phyloP scores from a whole-genome alignment of 2,888 invertebrate genomes.

The Phania funesta region DNA sequence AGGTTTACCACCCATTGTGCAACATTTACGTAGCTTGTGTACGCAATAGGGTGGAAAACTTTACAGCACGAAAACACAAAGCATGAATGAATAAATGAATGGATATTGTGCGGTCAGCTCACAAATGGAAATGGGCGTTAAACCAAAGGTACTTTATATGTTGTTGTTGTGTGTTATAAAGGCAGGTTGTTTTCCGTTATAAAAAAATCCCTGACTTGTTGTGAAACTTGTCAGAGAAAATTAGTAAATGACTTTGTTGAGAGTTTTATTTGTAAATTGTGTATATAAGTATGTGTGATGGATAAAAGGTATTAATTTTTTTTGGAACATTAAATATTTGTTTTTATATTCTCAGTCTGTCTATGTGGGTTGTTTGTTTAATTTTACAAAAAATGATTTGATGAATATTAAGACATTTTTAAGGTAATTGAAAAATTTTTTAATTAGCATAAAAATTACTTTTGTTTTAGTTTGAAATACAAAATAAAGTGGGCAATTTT shows the following conservation, averaged over 20 bases:
- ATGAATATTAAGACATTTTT: conserved; percentile 64
- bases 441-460: conserved; percentile 65
- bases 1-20: conserved; percentile 57
- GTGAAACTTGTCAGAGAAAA: conserved; percentile 69
- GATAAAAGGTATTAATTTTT: conserved; percentile 76
- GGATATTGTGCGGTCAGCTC: conserved; percentile 62
- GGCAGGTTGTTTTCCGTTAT: conserved; percentile 47
- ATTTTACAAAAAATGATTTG: conserved; percentile 56
- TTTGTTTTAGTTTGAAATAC: conserved; percentile 14
- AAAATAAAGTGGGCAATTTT: neutral
- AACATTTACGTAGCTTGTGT: conserved; percentile 67
- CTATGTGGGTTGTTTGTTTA: conserved; percentile 54
- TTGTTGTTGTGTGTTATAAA: conserved; percentile 14
- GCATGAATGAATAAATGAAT: conserved; percentile 66
- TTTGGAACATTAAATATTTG: conserved; percentile 36
- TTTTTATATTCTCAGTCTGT: conserved; percentile 13
- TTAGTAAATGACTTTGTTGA: conserved; percentile 72
- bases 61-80: conserved; percentile 52
- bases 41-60: conserved; percentile 79
- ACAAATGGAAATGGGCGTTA: conserved; percentile 64
- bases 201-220: conserved; percentile 56
- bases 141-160: conserved; percentile 56
- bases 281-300: conserved; percentile 69
- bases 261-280: conserved; percentile 73
- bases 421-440: conserved; percentile 62